Conservation (phyloP, 1,140 invertebrate genomes). For the Caenorhabditis remanei region DNA sequence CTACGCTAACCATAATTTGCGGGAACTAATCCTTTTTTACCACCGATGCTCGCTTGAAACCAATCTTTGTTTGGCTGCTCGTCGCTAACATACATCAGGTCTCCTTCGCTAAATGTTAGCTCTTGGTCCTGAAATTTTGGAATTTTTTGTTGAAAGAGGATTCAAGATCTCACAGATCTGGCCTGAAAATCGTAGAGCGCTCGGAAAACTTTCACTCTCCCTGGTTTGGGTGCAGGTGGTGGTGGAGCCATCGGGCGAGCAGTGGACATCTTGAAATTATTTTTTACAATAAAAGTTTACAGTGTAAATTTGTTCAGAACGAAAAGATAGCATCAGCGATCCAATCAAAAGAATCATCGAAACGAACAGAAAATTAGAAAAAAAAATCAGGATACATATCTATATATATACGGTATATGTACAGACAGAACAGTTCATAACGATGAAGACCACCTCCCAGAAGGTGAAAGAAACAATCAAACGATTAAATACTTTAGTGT, state of each 20-base stretch:
- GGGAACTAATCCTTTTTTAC: slow-evolving; percentile 82
- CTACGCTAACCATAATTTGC: slow-evolving; percentile 82
- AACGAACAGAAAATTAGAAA: neutral
- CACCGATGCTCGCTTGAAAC: slow-evolving; percentile 83
- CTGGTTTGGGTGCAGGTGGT: slow-evolving; percentile 75
- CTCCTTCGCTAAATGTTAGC: slow-evolving; percentile 83
- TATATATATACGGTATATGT: neutral
- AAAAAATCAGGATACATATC: neutral
- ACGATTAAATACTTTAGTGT: too few species aligned
- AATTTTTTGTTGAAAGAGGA: neutral
- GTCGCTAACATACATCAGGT: slow-evolving; percentile 83
- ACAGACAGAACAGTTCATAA: neutral
- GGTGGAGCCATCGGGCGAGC: slow-evolving; percentile 45
- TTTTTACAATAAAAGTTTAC: neutral
- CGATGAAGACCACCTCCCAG: too few species aligned
- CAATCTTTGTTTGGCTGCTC: slow-evolving; percentile 80
- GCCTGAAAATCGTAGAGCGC: slow-evolving; percentile 82
- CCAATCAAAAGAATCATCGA: neutral
- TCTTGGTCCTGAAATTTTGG: slow-evolving; percentile 77
- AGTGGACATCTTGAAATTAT: neutral
- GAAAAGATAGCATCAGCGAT: neutral
- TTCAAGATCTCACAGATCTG: slow-evolving; percentile 80
- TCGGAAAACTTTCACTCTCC: slow-evolving; percentile 82
- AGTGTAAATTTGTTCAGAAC: neutral
- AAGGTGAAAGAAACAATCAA: too few species aligned